phyloP scores from a whole-genome alignment of 2,797 vertebrate genomes.

The Urocyon cinereoargenteus region DNA sequence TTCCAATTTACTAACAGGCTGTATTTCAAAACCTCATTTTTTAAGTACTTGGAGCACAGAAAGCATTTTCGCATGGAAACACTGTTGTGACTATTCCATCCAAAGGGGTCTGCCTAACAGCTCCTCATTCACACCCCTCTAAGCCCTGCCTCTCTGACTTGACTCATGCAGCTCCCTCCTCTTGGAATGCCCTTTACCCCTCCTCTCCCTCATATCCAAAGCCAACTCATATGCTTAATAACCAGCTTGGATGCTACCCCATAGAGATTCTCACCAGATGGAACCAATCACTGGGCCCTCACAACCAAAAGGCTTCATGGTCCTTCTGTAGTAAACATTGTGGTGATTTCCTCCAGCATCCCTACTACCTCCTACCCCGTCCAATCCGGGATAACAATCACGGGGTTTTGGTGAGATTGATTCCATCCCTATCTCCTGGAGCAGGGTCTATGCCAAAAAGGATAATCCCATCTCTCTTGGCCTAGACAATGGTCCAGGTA shows the following conservation, averaged over 20 bases:
- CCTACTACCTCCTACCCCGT: not conserved
- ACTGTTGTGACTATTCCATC: not conserved
- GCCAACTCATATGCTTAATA: not conserved
- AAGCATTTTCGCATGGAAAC: conserved; percentile 51
- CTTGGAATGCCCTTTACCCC: not conserved
- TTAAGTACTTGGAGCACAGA: conserved; percentile 38
- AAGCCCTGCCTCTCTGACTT: not conserved
- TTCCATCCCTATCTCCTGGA: not conserved
- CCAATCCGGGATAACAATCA: not conserved
- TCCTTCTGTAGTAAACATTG: not conserved
- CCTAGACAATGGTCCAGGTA: not conserved
- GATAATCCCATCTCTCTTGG: not conserved
- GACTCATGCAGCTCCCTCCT: not conserved
- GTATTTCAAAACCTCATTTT: conserved; percentile 53
- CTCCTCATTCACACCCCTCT: not conserved
- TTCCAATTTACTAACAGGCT: conserved; percentile 41
- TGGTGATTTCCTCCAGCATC: not conserved
- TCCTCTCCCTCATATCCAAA: not conserved
- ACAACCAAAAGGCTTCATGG: not conserved
- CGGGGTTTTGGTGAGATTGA: not conserved
- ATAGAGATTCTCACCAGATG: conserved; percentile 2
- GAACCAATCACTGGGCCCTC: not conserved
- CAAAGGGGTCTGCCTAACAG: not conserved
- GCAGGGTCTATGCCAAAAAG: not conserved
- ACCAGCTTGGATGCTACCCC: not conserved